phyloP scores from a whole-genome alignment of 2,113 vertebrate genomes.

The Talpa occidentalis region DNA sequence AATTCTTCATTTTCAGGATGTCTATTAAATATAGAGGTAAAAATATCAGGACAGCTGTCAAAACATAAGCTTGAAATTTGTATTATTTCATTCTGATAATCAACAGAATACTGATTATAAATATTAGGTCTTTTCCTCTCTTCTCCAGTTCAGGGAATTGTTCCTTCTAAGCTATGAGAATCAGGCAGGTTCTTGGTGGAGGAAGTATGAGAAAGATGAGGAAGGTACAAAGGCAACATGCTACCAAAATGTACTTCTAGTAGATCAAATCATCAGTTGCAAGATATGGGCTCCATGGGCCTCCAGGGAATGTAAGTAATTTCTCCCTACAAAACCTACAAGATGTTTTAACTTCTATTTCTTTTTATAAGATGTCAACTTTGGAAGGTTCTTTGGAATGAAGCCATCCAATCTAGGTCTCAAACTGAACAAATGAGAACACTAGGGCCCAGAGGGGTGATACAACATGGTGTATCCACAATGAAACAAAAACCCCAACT shows the following conservation, averaged over 20 bases:
- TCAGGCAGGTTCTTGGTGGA: background rate
- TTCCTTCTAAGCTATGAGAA: background rate
- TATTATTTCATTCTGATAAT: background rate
- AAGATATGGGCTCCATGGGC: background rate
- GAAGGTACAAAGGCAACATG: background rate
- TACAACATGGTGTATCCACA: background rate
- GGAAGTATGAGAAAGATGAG: background rate
- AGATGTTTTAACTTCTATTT: background rate
- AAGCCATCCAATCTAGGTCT: background rate
- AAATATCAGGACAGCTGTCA: background rate
- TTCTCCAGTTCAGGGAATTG: background rate
- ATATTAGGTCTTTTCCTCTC: background rate
- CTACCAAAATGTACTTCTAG: background rate
- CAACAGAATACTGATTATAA: background rate
- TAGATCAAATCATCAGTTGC: rapidly evolving
- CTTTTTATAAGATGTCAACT: background rate
- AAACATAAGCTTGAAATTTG: background rate
- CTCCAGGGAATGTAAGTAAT: background rate
- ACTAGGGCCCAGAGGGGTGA: background rate
- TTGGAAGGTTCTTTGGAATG: background rate
- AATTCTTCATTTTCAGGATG: background rate
- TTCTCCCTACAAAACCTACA: background rate
- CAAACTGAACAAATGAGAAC: background rate
- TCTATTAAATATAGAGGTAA: background rate
- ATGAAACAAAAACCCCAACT: background rate